A percentile compares a stretch with the other conserved stretches of the same genome.
These are phyloP conservation scores for Helicoverpa assulta DNA, from an alignment of 2,888 invertebrate genomes.

Conservation along the genomic window DNA sequence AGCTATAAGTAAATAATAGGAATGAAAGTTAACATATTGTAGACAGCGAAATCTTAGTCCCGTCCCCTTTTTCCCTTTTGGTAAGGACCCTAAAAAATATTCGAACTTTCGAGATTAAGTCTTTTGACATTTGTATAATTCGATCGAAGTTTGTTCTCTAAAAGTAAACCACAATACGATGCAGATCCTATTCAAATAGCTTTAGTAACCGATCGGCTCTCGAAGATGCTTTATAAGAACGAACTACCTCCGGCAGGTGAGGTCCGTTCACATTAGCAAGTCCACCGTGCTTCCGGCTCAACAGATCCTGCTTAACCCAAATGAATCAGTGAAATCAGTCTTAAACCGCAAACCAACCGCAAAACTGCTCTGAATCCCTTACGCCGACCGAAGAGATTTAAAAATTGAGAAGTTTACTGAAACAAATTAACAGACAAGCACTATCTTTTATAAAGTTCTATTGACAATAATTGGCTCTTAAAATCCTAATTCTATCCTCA, in stretches of 20 bases:
- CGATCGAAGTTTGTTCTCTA: too few species aligned
- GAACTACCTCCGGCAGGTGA: conserved; percentile 6
- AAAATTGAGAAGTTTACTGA: conserved; percentile 24
- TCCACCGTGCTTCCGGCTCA: conserved; percentile 27
- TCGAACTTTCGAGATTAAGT: too few species aligned
- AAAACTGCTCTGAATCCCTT: conserved; percentile 48
- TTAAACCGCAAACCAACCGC: conserved; percentile 48
- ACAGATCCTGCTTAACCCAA: conserved; percentile 39
- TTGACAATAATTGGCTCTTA: too few species aligned
- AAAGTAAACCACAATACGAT: too few species aligned
- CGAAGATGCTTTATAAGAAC: conserved; percentile 23
- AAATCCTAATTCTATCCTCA: too few species aligned
- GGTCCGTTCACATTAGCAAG: conserved; percentile 13
- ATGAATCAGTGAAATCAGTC: conserved; percentile 55
- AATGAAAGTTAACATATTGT: too few species aligned
- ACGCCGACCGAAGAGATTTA: conserved; percentile 37
- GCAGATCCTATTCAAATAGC: too few species aligned
- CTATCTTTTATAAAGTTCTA: not conserved
- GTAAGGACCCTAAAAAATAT: too few species aligned
- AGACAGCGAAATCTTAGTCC: too few species aligned
- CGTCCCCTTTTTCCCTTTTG: too few species aligned
- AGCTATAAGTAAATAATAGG: not conserved
- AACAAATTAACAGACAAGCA: conserved; percentile 13
- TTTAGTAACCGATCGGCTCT: too few species aligned
- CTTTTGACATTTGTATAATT: too few species aligned